A percentile compares a stretch with the other conserved stretches of the same genome.
Evolutionary conservation across 2,797 vertebrate species (phyloP).

Genomic region (Propithecus perrieri): DNA sequence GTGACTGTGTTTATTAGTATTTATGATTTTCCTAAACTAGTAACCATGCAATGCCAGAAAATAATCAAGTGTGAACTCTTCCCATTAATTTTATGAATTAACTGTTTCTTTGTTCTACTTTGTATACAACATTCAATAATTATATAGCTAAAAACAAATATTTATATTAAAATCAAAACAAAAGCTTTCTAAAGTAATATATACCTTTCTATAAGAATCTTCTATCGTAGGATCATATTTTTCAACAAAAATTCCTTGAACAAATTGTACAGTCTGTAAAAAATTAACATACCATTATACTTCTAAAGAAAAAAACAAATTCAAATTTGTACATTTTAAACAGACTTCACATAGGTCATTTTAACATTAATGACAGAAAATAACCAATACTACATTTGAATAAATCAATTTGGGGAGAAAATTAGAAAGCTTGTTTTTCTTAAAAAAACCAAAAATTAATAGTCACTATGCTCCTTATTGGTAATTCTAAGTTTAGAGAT

Average conservation of each 20-base stretch:
- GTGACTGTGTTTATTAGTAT: neutral
- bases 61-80: neutral
- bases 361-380: neutral
- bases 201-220: slow-evolving; percentile 99
- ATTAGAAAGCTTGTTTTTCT: neutral
- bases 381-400: neutral
- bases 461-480: neutral
- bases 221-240: slow-evolving; percentile 99
- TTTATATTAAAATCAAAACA: slow-evolving; percentile 37
- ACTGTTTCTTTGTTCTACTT: slow-evolving; percentile 10
- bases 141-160: slow-evolving; percentile 6
- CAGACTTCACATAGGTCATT: neutral
- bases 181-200: slow-evolving; percentile 48
- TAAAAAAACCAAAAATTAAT: neutral
- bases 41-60: neutral
- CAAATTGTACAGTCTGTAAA: slow-evolving; percentile 97
- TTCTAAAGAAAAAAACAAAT: slow-evolving; percentile 46
- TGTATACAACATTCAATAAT: slow-evolving; percentile 18
- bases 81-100: slow-evolving; percentile 50
- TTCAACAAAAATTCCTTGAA: slow-evolving; percentile 99
- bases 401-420: neutral
- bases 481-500: slow-evolving; percentile 25
- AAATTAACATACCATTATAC: slow-evolving; percentile 56
- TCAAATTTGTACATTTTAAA: slow-evolving; percentile 20
- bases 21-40: neutral